phyloP scores from a whole-genome alignment of 2,797 vertebrate species.

The Peromyscus attwateri region DNA sequence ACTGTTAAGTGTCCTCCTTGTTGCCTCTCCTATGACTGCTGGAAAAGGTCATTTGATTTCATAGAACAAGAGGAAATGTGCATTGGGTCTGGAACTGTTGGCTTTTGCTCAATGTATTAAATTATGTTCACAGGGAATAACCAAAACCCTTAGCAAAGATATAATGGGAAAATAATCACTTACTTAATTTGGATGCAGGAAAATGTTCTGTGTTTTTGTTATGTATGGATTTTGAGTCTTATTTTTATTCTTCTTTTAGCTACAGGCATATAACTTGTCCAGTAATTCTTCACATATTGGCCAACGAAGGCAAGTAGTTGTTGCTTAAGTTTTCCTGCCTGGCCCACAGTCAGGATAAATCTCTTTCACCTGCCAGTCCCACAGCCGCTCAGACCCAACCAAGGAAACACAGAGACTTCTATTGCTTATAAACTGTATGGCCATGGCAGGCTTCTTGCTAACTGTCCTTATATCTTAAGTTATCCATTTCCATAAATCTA shows the following conservation, averaged over 20 bases:
- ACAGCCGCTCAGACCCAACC: too few species aligned
- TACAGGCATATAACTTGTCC: slow-evolving; percentile 27
- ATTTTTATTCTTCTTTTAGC: slow-evolving; percentile 36
- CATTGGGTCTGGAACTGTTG: neutral
- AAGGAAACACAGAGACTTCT: too few species aligned
- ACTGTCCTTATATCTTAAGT: too few species aligned
- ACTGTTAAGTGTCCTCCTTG: neutral
- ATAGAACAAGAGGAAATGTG: neutral
- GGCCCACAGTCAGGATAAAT: too few species aligned
- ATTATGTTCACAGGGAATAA: slow-evolving; percentile 25
- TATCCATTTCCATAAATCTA: too few species aligned
- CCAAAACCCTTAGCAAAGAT: neutral
- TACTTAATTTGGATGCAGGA: slow-evolving; percentile 27
- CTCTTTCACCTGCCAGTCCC: too few species aligned
- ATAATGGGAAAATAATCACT: neutral
- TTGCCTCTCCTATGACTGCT: neutral
- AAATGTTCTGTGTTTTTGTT: slow-evolving; percentile 3
- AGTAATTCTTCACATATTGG: slow-evolving; percentile 8
- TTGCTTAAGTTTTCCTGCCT: too few species aligned
- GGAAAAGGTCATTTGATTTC: neutral
- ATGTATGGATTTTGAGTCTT: neutral
- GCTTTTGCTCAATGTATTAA: slow-evolving; percentile 15
- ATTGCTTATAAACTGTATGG: too few species aligned
- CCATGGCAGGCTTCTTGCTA: too few species aligned
- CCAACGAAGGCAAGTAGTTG: neutral